Percentiles rank a stretch among this genome's conserved stretches.
Conservation (phyloP, 2,113 vertebrate genomes). For the Phycodurus eques region DNA sequence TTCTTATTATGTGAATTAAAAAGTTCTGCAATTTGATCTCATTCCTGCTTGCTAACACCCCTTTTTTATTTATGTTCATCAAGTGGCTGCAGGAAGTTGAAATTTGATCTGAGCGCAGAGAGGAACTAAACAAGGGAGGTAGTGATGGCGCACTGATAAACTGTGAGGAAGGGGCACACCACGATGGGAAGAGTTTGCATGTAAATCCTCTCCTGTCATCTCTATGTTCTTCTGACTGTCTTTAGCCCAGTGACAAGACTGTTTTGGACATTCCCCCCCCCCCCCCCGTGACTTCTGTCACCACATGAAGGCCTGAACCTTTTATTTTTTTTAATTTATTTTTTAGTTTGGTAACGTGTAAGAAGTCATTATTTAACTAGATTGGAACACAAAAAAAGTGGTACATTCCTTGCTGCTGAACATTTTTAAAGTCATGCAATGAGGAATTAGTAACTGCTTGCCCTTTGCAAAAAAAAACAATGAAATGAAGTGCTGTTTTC, state of each 20-base stretch:
- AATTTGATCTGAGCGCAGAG: slow-evolving; percentile 42
- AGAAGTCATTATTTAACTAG: neutral
- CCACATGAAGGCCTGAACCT: neutral
- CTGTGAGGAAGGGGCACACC: slow-evolving; percentile 13
- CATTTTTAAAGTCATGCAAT: too few species aligned
- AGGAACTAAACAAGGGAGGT: slow-evolving; percentile 45
- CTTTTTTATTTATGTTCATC: slow-evolving; percentile 28
- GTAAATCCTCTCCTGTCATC: slow-evolving; percentile 38
- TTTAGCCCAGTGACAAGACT: slow-evolving; percentile 6
- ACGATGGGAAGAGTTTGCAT: slow-evolving; percentile 1
- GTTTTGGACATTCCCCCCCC: neutral
- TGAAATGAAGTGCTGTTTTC: too few species aligned
- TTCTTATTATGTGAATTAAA: neutral
- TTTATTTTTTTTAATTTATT: neutral
- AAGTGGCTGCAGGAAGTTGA: slow-evolving; percentile 36
- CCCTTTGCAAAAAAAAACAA: too few species aligned
- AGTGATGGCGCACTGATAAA: slow-evolving; percentile 38
- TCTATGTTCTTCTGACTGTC: slow-evolving; percentile 7
- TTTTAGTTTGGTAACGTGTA: neutral
- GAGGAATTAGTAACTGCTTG: too few species aligned
- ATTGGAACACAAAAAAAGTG: too few species aligned
- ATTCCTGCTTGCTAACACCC: neutral
- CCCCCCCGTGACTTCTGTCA: neutral
- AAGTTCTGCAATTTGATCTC: neutral
- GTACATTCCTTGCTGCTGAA: too few species aligned